phyloP scores from a whole-genome alignment of 1,140 invertebrate species.

The Diachasmimorpha longicaudata region DNA sequence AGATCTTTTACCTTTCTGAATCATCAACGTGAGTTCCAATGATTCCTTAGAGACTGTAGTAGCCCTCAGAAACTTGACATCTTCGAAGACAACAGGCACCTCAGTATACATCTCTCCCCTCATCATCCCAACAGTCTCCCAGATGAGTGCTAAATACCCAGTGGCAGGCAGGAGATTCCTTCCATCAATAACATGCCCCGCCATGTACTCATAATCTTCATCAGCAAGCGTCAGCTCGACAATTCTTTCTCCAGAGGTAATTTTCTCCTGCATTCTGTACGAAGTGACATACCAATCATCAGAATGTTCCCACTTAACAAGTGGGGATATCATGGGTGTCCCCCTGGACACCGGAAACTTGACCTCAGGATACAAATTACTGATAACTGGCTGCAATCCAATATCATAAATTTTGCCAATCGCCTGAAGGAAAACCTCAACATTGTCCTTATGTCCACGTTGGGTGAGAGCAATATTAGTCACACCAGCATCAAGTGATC shows the following conservation, averaged over 20 bases:
- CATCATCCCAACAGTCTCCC: constrained; percentile 86
- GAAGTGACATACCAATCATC: constrained; percentile 75
- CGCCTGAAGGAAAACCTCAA: constrained; percentile 73
- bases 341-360: constrained; percentile 74
- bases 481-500: constrained; percentile 65
- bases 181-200: constrained; percentile 87
- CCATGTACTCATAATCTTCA: constrained; percentile 77
- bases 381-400: constrained; percentile 69
- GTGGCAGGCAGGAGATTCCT: constrained; percentile 89
- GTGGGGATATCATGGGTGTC: constrained; percentile 74
- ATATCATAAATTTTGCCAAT: constrained; percentile 74
- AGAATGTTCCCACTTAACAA: constrained; percentile 89
- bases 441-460: constrained; percentile 74
- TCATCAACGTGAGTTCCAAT: constrained; percentile 79
- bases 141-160: constrained; percentile 83
- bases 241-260: constrained; percentile 69
- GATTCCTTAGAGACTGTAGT: constrained; percentile 77
- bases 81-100: constrained; percentile 83
- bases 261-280: constrained; percentile 68
- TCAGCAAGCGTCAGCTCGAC: constrained; percentile 70
- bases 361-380: constrained; percentile 69
- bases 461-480: constrained; percentile 82
- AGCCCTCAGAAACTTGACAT: constrained; percentile 83
- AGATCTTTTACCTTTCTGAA: constrained; percentile 78
- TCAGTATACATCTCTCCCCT: constrained; percentile 74